phyloP scores from a whole-genome alignment of 2,797 vertebrate genomes.

The Coluber constrictor region DNA sequence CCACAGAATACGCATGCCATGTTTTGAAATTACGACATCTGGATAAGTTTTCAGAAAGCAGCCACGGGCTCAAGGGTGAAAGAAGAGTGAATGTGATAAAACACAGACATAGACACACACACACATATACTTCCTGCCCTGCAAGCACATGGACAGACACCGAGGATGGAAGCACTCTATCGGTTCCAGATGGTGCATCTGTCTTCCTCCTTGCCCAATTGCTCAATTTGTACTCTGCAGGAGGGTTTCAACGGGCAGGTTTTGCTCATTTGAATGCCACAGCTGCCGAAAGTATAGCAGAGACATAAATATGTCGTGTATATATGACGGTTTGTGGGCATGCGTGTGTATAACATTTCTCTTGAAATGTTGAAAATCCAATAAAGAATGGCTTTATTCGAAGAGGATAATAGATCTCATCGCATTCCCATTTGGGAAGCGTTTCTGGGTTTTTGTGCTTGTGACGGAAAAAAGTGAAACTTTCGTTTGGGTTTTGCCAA shows the following conservation, averaged over 20 bases:
- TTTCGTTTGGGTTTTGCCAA: background rate
- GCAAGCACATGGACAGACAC: background rate
- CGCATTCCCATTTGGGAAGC: background rate
- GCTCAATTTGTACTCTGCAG: background rate
- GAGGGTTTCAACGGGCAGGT: background rate
- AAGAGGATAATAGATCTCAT: background rate
- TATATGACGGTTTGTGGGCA: accelerated
- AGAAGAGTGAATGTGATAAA: background rate
- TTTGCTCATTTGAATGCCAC: background rate
- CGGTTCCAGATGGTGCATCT: background rate
- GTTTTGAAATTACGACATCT: background rate
- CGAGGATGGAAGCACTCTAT: background rate
- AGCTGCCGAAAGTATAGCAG: background rate
- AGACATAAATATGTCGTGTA: background rate
- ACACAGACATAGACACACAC: background rate
- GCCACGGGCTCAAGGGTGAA: background rate
- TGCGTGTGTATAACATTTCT: background rate
- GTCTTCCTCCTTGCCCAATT: background rate
- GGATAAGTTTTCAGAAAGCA: background rate
- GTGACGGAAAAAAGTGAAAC: background rate
- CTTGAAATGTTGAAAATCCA: background rate
- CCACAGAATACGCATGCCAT: background rate
- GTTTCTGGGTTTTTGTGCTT: background rate
- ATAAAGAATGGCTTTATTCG: background rate
- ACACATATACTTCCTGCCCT: background rate